Conservation (phyloP, 2,888 invertebrate species). For the Myopa tessellatipennis region DNA sequence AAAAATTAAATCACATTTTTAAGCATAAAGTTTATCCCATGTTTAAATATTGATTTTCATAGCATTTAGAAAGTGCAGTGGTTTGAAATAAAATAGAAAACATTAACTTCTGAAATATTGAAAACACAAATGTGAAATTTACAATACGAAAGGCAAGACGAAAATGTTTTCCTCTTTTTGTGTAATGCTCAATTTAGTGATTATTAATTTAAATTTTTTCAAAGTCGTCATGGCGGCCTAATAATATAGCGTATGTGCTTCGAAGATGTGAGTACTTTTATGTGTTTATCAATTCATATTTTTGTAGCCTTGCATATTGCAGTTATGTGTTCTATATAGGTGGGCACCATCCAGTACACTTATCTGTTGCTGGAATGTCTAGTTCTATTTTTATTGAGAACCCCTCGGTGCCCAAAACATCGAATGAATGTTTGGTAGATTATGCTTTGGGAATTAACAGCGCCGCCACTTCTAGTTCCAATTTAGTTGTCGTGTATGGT, state of each 20-base stretch:
- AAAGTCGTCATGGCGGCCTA: slow-evolving; percentile 15
- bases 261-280: not conserved
- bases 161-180: slow-evolving; percentile 22
- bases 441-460: slow-evolving; percentile 34
- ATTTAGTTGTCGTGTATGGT: slow-evolving; percentile 83
- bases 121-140: not conserved
- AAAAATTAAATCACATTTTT: slow-evolving; percentile 28
- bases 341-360: not conserved
- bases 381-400: slow-evolving; percentile 66
- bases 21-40: not conserved
- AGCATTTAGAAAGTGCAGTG: not conserved
- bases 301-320: not conserved
- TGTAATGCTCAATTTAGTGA: slow-evolving; percentile 21
- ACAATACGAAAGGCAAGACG: not conserved
- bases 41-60: not conserved
- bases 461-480: slow-evolving; percentile 55
- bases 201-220: not conserved
- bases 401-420: slow-evolving; percentile 47
- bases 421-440: slow-evolving; percentile 39
- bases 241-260: not conserved
- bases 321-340: not conserved
- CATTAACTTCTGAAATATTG: not conserved
- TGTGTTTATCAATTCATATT: not conserved
- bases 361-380: slow-evolving; percentile 56
- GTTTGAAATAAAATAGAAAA: not conserved